Conservation (phyloP, 2,888 invertebrate genomes). For the Phengaris alcon region DNA sequence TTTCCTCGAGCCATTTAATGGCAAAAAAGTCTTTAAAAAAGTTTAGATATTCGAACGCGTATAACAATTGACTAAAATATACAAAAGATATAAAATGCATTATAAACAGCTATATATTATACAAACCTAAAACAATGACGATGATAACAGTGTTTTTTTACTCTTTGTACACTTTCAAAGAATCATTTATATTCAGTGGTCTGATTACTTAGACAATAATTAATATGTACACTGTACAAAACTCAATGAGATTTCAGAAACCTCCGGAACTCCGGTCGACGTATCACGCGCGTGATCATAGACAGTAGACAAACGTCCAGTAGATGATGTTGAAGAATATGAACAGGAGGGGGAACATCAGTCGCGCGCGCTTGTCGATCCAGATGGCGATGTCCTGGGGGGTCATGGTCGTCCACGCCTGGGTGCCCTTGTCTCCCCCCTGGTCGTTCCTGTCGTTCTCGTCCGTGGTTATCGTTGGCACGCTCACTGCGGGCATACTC, state of each 20-base stretch:
- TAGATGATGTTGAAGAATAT: slow-evolving; percentile 88
- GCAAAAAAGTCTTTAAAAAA: slow-evolving; percentile 1
- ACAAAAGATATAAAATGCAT: slow-evolving; percentile 27
- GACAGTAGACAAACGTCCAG: slow-evolving; percentile 86
- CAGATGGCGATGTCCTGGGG: slow-evolving; percentile 93
- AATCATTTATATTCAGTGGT: neutral
- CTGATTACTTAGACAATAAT: neutral
- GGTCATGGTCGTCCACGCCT: slow-evolving; percentile 89
- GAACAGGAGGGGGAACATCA: slow-evolving; percentile 88
- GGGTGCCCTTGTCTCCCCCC: slow-evolving; percentile 49
- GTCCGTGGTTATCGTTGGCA: slow-evolving; percentile 85
- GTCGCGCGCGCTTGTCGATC: slow-evolving; percentile 89
- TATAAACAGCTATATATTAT: neutral
- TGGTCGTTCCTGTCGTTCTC: slow-evolving; percentile 81
- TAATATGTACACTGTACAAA: slow-evolving; percentile 27
- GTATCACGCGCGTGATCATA: slow-evolving; percentile 44
- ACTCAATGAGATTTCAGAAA: slow-evolving; percentile 16
- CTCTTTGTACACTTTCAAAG: neutral
- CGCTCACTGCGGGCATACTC: slow-evolving; percentile 82
- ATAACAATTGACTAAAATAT: slow-evolving; percentile 25
- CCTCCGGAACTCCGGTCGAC: neutral
- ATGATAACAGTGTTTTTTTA: neutral
- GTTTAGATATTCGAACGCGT: neutral
- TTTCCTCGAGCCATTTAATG: slow-evolving; percentile 1
- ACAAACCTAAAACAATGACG: neutral